Evolutionary conservation across 1,140 invertebrate genomes (phyloP).

Genomic region (Lucilia cuprina): DNA sequence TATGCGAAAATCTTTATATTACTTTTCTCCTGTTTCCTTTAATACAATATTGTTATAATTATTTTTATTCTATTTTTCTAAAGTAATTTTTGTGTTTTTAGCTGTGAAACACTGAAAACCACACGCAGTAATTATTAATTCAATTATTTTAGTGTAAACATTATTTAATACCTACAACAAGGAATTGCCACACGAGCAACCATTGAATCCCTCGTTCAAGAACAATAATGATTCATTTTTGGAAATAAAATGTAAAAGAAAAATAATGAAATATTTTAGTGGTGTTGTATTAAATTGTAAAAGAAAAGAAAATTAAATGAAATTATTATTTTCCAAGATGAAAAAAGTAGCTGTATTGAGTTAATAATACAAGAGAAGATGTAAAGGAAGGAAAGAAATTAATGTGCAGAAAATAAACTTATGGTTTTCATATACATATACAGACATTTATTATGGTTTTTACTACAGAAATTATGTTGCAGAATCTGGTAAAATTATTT

Average conservation of each 20-base stretch:
- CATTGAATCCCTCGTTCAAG: no score
- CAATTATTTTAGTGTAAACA: constrained; percentile 57
- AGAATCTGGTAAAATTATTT: no score
- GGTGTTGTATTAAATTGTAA: not conserved
- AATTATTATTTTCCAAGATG: not conserved
- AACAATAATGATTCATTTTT: not conserved
- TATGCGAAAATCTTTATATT: not conserved
- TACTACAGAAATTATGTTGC: no score
- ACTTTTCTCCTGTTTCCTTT: not conserved
- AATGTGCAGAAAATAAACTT: not conserved
- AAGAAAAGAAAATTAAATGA: not conserved
- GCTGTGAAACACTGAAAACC: constrained; percentile 61
- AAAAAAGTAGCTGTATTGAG: not conserved
- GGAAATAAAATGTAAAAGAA: not conserved
- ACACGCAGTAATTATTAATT: constrained; percentile 63
- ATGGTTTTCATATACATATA: no score
- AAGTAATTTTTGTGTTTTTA: constrained; percentile 41
- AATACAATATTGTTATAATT: not conserved
- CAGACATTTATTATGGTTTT: no score
- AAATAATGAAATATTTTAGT: not conserved
- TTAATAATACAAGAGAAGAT: not conserved
- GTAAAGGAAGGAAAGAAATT: not conserved
- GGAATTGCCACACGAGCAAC: not conserved
- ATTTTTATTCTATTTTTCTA: not conserved
- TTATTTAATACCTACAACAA: constrained; percentile 40